Conservation (phyloP, 2,797 vertebrate genomes). For the Telmatherina bonti region DNA sequence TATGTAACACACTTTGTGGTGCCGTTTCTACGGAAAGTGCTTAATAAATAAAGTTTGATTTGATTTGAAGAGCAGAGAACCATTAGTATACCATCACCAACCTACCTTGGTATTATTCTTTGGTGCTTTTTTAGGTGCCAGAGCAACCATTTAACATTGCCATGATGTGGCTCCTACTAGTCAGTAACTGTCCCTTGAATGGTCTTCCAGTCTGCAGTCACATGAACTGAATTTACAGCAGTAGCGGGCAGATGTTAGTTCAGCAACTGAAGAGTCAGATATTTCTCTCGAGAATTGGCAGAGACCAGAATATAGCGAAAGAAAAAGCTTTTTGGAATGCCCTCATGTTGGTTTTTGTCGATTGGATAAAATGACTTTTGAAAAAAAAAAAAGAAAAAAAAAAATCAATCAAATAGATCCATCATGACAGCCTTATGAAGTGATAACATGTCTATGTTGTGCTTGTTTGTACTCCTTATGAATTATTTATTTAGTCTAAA, state of each 20-base stretch:
- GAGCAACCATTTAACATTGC: not conserved
- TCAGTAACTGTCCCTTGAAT: slow-evolving; percentile 6
- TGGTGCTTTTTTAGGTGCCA: not conserved
- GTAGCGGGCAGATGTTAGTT: slow-evolving; percentile 21
- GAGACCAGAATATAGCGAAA: slow-evolving; percentile 15
- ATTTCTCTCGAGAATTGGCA: not conserved
- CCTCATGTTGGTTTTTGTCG: not conserved
- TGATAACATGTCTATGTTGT: slow-evolving; percentile 38
- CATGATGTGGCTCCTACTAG: slow-evolving; percentile 4
- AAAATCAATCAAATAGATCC: slow-evolving; percentile 16
- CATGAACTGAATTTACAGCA: slow-evolving; percentile 16
- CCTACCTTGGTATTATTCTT: not conserved
- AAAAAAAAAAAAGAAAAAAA: no score
- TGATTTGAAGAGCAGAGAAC: not conserved
- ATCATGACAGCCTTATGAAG: slow-evolving; percentile 24
- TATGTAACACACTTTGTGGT: no score
- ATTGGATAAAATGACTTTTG: slow-evolving; percentile 2
- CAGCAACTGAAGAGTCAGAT: not conserved
- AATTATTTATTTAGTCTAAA: slow-evolving; percentile 23
- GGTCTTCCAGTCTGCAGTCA: slow-evolving; percentile 6
- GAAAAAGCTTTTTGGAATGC: not conserved
- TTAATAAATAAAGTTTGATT: no score
- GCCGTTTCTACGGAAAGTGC: no score
- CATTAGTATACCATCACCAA: no score
- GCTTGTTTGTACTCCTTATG: slow-evolving; percentile 3